Conservation (phyloP, 2,888 invertebrate species). For the Alloplasta piceator region DNA sequence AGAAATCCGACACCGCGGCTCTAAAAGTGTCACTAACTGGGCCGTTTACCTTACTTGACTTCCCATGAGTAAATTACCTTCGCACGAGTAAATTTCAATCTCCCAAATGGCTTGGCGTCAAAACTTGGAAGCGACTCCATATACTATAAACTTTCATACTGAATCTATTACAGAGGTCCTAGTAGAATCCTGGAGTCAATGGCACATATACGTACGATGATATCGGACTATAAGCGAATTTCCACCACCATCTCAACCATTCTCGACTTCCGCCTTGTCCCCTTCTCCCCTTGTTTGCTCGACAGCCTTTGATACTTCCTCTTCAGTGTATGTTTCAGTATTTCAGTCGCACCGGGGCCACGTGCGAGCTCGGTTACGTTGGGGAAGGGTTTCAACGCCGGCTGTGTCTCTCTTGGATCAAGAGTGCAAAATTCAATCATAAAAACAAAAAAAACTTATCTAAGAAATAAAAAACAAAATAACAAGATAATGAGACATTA, state of each 20-base stretch:
- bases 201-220: not conserved
- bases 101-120: too few relatives aligned
- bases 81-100: too few relatives aligned
- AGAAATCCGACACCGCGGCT: too few relatives aligned
- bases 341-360: slow-evolving; percentile 79
- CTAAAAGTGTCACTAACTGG: too few relatives aligned
- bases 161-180: too few relatives aligned
- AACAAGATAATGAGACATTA: not conserved
- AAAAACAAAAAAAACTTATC: slow-evolving; percentile 7
- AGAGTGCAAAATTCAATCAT: slow-evolving; percentile 21
- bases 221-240: slow-evolving; percentile 1
- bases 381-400: slow-evolving; percentile 23
- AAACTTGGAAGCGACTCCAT: too few relatives aligned
- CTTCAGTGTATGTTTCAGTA: slow-evolving; percentile 72
- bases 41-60: too few relatives aligned
- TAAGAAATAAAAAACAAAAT: slow-evolving; percentile 6
- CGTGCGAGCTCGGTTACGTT: slow-evolving; percentile 76
- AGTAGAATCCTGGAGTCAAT: too few relatives aligned
- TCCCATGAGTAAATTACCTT: too few relatives aligned
- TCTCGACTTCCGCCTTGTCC: slow-evolving; percentile 77
- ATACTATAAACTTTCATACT: too few relatives aligned
- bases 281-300: slow-evolving; percentile 64
- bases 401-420: slow-evolving; percentile 8
- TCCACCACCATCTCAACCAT: slow-evolving; percentile 70
- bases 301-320: slow-evolving; percentile 77